Evolutionary conservation across 2,888 invertebrate genomes (phyloP).

Genomic region (Cheilosia pagana): DNA sequence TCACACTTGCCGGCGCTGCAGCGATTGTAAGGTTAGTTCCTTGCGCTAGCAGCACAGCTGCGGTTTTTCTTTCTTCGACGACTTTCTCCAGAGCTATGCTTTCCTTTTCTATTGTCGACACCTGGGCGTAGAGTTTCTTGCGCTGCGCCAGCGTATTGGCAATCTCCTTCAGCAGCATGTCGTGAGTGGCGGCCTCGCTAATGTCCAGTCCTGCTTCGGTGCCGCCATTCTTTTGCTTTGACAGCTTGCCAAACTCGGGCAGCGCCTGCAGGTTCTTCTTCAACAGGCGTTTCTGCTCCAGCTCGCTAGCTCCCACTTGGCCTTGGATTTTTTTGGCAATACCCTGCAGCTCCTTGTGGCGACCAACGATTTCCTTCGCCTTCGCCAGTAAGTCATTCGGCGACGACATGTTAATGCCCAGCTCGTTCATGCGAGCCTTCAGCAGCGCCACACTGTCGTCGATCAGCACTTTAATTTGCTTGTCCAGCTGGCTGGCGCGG

Average conservation of each 20-base stretch:
- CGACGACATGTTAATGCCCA: slow-evolving; percentile 94
- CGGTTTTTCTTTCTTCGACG: slow-evolving; percentile 86
- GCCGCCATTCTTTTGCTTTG: slow-evolving; percentile 82
- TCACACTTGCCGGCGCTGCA: slow-evolving; percentile 69
- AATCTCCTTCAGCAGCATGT: slow-evolving; percentile 93
- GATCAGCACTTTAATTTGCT: slow-evolving; percentile 95
- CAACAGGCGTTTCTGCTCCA: slow-evolving; percentile 89
- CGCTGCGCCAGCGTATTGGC: slow-evolving; percentile 92
- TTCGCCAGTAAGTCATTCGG: slow-evolving; percentile 93
- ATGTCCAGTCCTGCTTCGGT: slow-evolving; percentile 84
- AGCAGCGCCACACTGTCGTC: slow-evolving; percentile 95
- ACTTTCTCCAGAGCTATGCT: slow-evolving; percentile 89
- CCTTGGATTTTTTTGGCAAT: slow-evolving; percentile 93
- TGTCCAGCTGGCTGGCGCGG: slow-evolving; percentile 94
- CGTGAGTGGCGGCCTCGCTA: slow-evolving; percentile 89
- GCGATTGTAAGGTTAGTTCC: slow-evolving; percentile 81
- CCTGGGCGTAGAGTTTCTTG: slow-evolving; percentile 92
- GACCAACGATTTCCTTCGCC: slow-evolving; percentile 95
- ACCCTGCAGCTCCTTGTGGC: slow-evolving; percentile 96
- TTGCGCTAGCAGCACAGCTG: slow-evolving; percentile 80
- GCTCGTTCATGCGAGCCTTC: slow-evolving; percentile 94
- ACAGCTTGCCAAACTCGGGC: slow-evolving; percentile 87
- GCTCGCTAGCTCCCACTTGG: slow-evolving; percentile 89
- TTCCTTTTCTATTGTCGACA: slow-evolving; percentile 91
- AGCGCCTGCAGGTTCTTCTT: slow-evolving; percentile 90